These are phyloP conservation scores for Chelmon rostratus DNA, from an alignment of 2,797 vertebrate genomes.

Conservation along the genomic window DNA sequence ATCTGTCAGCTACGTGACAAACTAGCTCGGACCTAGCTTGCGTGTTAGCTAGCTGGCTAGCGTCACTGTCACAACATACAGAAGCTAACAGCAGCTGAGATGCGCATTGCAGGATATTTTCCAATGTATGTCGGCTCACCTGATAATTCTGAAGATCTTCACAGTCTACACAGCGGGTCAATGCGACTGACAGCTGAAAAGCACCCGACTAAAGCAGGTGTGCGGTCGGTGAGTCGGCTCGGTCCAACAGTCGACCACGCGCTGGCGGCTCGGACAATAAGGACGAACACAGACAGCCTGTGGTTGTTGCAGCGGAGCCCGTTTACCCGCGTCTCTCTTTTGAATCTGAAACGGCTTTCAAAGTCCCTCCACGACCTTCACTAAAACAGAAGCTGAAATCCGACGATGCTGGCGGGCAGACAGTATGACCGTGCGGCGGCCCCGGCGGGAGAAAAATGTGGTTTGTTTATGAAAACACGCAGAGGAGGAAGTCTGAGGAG, in stretches of 20 bases:
- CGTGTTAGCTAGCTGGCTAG: conserved; percentile 61
- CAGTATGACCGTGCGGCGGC: conserved; percentile 30
- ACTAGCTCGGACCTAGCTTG: conserved; percentile 44
- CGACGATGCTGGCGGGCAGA: conserved; percentile 31
- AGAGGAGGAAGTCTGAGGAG: conserved; percentile 76
- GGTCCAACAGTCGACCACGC: conserved; percentile 59
- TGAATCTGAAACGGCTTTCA: neutral
- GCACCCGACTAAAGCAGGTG: conserved; percentile 21
- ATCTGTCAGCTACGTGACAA: conserved; percentile 9
- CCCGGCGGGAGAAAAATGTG: conserved; percentile 59
- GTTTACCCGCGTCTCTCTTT: conserved; percentile 52
- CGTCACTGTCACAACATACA: conserved; percentile 44
- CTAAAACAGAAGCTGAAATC: conserved; percentile 15
- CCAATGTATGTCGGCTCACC: conserved; percentile 63
- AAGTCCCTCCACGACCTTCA: neutral
- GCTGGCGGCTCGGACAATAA: conserved; percentile 56
- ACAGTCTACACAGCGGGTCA: neutral
- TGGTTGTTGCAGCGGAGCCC: conserved; percentile 15
- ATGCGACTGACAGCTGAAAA: conserved; percentile 33
- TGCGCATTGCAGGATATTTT: conserved; percentile 51
- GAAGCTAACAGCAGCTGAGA: conserved; percentile 27
- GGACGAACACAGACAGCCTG: conserved; percentile 36
- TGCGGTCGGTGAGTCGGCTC: conserved; percentile 7
- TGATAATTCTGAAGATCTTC: conserved; percentile 34
- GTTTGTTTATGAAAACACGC: conserved; percentile 85